Conservation (phyloP, 1,140 invertebrate species). For the Gerris buenoi region DNA sequence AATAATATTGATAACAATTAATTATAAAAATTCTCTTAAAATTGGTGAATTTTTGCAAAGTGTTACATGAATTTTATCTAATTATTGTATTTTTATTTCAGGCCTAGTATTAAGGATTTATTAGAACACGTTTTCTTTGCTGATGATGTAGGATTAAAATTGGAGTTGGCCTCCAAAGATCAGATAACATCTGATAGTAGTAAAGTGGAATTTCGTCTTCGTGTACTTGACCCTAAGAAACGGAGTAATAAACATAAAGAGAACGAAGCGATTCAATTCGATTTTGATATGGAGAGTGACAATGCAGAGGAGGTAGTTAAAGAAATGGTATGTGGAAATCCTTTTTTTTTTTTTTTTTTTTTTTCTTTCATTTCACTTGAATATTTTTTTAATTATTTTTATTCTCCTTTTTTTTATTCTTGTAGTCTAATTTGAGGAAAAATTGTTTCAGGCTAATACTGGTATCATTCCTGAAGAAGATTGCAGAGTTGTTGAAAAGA, state of each 20-base stretch:
- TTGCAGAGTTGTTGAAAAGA: slow-evolving; percentile 68
- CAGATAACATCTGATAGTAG: slow-evolving; percentile 34
- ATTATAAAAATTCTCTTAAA: no score
- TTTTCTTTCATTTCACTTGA: background rate
- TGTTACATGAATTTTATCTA: no score
- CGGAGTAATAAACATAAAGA: slow-evolving; percentile 89
- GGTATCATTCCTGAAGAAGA: slow-evolving; percentile 83
- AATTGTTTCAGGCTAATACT: slow-evolving; percentile 47
- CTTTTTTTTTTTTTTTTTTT: slow-evolving; percentile 8
- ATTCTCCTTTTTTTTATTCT: background rate
- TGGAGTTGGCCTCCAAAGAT: slow-evolving; percentile 73
- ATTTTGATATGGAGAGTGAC: slow-evolving; percentile 86
- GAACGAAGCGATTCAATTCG: slow-evolving; percentile 98
- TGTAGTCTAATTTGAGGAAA: background rate
- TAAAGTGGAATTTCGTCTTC: slow-evolving; percentile 70
- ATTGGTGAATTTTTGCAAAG: no score
- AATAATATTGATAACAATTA: no score
- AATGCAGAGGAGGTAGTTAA: slow-evolving; percentile 87
- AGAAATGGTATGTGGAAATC: slow-evolving; percentile 90
- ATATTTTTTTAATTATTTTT: no score
- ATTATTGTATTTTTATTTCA: slow-evolving; percentile 28
- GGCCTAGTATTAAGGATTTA: slow-evolving; percentile 86
- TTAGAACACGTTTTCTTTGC: slow-evolving; percentile 94
- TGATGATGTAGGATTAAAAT: slow-evolving; percentile 83
- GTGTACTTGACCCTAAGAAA: slow-evolving; percentile 95